A percentile compares a stretch with the other conserved stretches of the same genome.
phyloP scores from a whole-genome alignment of 30 jellyfish, hydroid and myxozoan genomes.

The Pelagia noctiluca region DNA sequence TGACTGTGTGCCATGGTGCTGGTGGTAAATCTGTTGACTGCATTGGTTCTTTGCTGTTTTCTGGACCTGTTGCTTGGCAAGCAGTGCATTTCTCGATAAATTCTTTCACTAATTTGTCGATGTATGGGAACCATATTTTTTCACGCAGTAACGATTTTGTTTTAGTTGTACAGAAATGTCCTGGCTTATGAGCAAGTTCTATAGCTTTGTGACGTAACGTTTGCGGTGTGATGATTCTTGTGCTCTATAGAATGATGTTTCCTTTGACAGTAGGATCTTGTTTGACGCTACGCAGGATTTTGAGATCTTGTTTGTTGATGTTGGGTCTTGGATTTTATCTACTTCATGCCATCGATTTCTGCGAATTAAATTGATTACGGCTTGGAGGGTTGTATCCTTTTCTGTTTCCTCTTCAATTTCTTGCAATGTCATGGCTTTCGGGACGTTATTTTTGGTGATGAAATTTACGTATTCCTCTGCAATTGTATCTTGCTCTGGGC shows the following conservation, averaged over 20 bases:
- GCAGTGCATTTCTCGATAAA: constrained; percentile 3
- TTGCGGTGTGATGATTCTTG: neutral
- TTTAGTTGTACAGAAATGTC: neutral
- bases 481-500: constrained; percentile 48
- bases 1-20: constrained; percentile 53
- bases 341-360: constrained; percentile 5
- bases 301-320: constrained; percentile 9
- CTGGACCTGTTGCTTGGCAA: constrained; percentile 33
- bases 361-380: neutral
- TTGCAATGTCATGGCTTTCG: constrained; percentile 40
- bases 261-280: constrained; percentile 4
- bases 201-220: constrained; percentile 7
- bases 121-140: neutral
- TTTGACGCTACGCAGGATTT: neutral
- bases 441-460: constrained; percentile 28
- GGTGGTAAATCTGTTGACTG: constrained; percentile 43
- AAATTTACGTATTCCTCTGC: constrained; percentile 31
- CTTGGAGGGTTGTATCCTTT: constrained; percentile 27
- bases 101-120: neutral
- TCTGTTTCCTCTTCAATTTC: constrained; percentile 41
- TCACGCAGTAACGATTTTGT: neutral
- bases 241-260: neutral
- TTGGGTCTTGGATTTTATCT: constrained; percentile 3
- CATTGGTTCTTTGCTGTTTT: constrained; percentile 30
- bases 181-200: constrained; percentile 10